These are phyloP conservation scores for Polypedilum vanderplanki DNA, from an alignment of 1,140 invertebrate species.

Conservation along the genomic window DNA sequence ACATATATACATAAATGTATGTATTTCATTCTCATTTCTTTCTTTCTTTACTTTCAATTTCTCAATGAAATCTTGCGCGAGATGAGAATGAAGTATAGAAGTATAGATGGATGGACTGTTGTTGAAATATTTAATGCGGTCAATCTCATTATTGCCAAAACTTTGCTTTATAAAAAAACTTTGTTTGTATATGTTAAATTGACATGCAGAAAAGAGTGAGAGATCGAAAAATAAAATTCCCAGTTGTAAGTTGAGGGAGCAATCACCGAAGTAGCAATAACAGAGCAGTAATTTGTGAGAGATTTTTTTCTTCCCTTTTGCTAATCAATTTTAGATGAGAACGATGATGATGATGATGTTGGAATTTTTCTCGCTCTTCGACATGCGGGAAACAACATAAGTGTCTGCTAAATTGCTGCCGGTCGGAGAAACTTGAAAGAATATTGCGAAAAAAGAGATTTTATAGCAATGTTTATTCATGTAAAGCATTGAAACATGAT, in stretches of 20 bases:
- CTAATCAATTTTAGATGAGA: conserved; percentile 9
- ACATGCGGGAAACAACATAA: neutral
- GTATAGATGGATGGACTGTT: neutral
- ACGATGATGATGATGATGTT: neutral
- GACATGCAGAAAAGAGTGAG: neutral
- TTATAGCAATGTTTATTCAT: neutral
- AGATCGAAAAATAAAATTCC: neutral
- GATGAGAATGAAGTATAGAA: conserved; percentile 1
- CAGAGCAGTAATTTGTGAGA: conserved; percentile 3
- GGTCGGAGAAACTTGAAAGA: neutral
- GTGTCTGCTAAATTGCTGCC: neutral
- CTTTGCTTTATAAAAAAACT: neutral
- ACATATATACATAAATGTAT: neutral
- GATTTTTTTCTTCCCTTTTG: neutral
- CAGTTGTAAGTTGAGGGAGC: too few relatives aligned
- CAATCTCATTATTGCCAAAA: neutral
- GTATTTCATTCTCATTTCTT: too few relatives aligned
- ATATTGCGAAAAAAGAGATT: neutral
- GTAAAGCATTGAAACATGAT: neutral
- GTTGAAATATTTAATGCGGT: conserved; percentile 12
- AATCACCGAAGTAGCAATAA: neutral
- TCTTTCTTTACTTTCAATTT: too few relatives aligned
- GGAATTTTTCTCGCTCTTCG: neutral
- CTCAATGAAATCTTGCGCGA: neutral
- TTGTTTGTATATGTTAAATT: neutral